phyloP scores from a whole-genome alignment of 1,140 invertebrate genomes.

The Platyscapa corneri region DNA sequence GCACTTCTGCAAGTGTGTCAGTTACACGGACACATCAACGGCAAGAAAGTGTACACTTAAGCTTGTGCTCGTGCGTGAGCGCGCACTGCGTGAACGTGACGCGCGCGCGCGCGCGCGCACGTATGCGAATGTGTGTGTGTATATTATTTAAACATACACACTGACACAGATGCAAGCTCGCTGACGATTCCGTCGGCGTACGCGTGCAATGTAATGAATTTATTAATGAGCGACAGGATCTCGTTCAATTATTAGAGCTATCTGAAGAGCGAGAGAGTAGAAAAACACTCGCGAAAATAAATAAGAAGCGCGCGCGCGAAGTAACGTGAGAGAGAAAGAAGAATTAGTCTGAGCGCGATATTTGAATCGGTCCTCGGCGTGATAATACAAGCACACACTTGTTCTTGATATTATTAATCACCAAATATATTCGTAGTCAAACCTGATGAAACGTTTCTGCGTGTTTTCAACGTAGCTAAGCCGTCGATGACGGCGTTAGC shows the following conservation, averaged over 20 bases:
- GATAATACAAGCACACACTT: background rate
- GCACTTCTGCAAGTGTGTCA: background rate
- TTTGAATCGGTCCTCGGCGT: constrained; percentile 22
- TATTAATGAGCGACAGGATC: background rate
- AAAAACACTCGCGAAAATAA: constrained; percentile 18
- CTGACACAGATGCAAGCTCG: constrained; percentile 59
- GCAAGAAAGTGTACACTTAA: background rate
- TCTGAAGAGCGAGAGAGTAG: background rate
- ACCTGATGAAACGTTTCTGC: background rate
- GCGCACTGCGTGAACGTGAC: background rate
- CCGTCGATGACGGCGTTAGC: background rate
- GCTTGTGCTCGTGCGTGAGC: constrained; percentile 43
- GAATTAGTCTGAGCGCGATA: background rate
- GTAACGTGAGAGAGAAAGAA: constrained; percentile 2
- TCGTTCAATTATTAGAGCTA: background rate
- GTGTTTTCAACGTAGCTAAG: background rate
- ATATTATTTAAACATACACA: constrained; percentile 60
- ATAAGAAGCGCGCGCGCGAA: background rate
- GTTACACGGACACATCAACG: background rate
- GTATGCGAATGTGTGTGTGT: constrained; percentile 54
- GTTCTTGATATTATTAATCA: background rate
- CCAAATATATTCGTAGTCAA: background rate
- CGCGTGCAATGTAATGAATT: background rate
- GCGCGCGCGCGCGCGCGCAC: constrained; percentile 54
- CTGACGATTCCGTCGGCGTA: constrained; percentile 43